A percentile compares a stretch with the other conserved stretches of the same genome.
phyloP scores from a whole-genome alignment of 2,797 vertebrate genomes.

The Sciurus carolinensis region DNA sequence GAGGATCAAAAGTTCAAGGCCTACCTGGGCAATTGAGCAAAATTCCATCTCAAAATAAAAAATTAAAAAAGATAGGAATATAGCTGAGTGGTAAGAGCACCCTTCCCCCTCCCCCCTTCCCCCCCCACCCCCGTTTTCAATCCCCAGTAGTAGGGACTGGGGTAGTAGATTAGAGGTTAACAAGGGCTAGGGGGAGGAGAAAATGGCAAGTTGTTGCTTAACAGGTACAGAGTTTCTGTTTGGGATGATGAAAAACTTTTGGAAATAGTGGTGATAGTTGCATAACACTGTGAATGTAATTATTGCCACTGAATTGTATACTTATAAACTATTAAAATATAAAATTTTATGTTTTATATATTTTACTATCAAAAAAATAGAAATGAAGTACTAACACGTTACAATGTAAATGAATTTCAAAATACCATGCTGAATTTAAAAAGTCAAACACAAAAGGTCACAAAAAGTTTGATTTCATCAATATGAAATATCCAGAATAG shows the following conservation, averaged over 20 bases:
- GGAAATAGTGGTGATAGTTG: not conserved
- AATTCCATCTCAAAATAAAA: not conserved
- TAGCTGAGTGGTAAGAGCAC: not conserved
- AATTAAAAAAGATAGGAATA: not conserved
- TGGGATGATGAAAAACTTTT: conserved; percentile 50
- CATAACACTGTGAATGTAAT: conserved; percentile 45
- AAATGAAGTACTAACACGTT: not conserved
- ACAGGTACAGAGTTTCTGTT: conserved; percentile 46
- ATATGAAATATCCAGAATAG: conserved; percentile 31
- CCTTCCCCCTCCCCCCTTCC: too few species aligned
- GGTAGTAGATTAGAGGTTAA: conserved; percentile 25
- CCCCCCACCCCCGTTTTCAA: not conserved
- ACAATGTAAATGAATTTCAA: conserved; percentile 13
- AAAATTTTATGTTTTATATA: conserved; percentile 11
- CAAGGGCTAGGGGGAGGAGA: not conserved
- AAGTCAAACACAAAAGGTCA: conserved; percentile 45
- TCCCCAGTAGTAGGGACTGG: not conserved
- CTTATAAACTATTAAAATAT: conserved; percentile 19
- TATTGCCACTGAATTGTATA: not conserved
- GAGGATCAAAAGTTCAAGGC: not conserved
- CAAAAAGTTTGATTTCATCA: not conserved
- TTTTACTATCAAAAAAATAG: conserved; percentile 10
- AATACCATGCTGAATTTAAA: conserved; percentile 45
- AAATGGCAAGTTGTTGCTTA: conserved; percentile 34
- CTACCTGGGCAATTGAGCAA: not conserved